Conservation (phyloP, 2,888 invertebrate species). For the Mycalesis mineus region DNA sequence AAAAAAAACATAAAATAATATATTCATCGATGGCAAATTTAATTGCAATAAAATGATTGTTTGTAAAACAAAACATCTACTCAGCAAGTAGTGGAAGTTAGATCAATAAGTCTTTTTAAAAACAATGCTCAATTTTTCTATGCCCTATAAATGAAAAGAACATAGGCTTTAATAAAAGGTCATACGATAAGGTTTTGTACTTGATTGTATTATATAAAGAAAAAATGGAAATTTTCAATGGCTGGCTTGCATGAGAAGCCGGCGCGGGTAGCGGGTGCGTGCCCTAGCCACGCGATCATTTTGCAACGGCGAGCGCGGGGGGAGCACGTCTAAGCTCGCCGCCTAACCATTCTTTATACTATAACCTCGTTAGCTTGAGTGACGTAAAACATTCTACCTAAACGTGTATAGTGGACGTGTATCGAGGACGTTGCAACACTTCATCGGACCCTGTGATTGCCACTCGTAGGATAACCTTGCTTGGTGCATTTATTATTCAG, state of each 20-base stretch:
- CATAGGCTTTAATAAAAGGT: neutral
- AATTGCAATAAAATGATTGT: no score
- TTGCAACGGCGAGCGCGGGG: conserved; percentile 58
- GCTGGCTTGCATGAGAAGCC: conserved; percentile 52
- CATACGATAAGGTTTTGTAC: conserved; percentile 4
- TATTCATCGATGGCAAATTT: no score
- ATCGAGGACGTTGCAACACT: conserved; percentile 41
- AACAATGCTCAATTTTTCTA: neutral
- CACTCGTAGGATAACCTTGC: conserved; percentile 59
- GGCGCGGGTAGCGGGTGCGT: conserved; percentile 42
- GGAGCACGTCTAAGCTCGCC: conserved; percentile 53
- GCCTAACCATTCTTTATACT: conserved; percentile 44
- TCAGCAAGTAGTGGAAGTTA: neutral
- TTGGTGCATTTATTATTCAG: conserved; percentile 73
- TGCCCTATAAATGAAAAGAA: neutral
- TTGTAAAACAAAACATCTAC: no score
- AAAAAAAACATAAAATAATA: no score
- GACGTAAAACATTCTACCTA: conserved; percentile 58
- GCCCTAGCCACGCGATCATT: conserved; percentile 65
- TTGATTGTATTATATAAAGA: conserved; percentile 12
- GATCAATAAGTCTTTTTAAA: neutral
- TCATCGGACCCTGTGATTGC: conserved; percentile 41
- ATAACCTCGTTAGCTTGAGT: conserved; percentile 66
- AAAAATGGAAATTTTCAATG: conserved; percentile 21
- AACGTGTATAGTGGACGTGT: conserved; percentile 43